A percentile compares a stretch with the other conserved stretches of the same genome.
These are phyloP conservation scores for Rhynchonema sp. DNA, from an alignment of 2,888 invertebrate species.

Conservation along the genomic window DNA sequence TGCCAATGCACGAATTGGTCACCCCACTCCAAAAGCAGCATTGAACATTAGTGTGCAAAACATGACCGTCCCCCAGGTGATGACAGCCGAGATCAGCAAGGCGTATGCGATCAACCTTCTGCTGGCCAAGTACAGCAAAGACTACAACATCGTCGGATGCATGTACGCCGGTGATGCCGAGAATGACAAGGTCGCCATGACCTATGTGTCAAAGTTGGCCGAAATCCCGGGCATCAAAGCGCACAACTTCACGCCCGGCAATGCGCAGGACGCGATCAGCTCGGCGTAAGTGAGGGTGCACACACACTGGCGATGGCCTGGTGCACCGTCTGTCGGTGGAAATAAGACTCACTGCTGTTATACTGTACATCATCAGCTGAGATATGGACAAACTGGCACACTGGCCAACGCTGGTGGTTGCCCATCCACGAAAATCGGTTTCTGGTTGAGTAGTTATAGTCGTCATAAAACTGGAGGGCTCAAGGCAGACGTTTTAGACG, in stretches of 20 bases:
- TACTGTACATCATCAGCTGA: too few relatives aligned
- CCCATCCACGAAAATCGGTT: too few relatives aligned
- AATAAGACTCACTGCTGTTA: too few relatives aligned
- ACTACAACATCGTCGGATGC: constrained; percentile 5
- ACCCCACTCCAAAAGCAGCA: background rate
- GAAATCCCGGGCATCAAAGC: constrained; percentile 1
- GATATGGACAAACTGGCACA: too few relatives aligned
- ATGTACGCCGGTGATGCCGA: constrained; percentile 5
- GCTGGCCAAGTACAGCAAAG: background rate
- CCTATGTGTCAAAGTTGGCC: background rate
- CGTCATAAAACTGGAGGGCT: too few relatives aligned
- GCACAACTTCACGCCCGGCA: constrained; percentile 5
- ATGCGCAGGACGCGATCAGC: constrained; percentile 4
- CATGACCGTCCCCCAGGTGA: background rate
- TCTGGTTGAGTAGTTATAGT: too few relatives aligned
- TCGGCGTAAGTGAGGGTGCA: too few relatives aligned
- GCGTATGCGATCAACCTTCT: constrained; percentile 3
- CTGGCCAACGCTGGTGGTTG: too few relatives aligned
- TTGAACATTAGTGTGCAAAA: background rate
- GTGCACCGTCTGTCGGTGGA: too few relatives aligned
- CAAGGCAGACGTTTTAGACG: too few relatives aligned
- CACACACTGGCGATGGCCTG: too few relatives aligned
- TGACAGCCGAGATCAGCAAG: constrained; percentile 6
- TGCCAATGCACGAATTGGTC: too few relatives aligned
- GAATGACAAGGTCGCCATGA: constrained; percentile 3